Base-by-base conservation (phyloP, 1,140 invertebrate genomes). In the Bombus huntii region DNA sequence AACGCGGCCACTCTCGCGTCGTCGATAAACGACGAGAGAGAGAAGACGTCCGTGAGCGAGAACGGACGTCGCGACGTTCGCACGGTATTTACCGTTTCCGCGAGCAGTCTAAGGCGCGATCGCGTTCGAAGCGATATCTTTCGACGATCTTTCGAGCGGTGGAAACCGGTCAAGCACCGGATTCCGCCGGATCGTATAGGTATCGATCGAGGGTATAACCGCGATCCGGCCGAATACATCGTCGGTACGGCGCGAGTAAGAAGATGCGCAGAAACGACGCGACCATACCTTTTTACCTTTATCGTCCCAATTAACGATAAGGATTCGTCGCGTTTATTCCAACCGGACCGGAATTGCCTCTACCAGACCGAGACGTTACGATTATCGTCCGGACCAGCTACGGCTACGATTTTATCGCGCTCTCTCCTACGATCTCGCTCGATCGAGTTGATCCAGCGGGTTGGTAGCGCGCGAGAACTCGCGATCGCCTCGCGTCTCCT, bases 131-230 rank as follows among this genome's bases (percentile, higher is more conserved):
- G 0, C 86, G 68, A 88, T 89, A 89, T 85, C 66, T 62, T 18
- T 42, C 8, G 59, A 39, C 1, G 34, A 53, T 68, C 72, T 81
- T 70, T 73, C 5, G 25, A 37, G 9, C 34, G 31, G 57, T 73
- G 70, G 92, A 91, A 94, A 94, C 93, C 93, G 93, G 93, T 93
- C 93, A 93, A 91, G 89, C 91, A 88, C 87, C 89, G 91, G 92
- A 92, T 90, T 78, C 39, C 66, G 28, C 47, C 25, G 66, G 31
- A 34, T 65, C 18, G 6, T 39, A 53, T n/a, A 37, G 47, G 47
- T 62, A 62, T 65, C 47, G 82, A 83, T 78, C 73, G 9, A 85
- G 87, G 89, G 90, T 85, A 86, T 73, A 81, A n/a, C n/a, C 57
- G 81, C 81, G 39, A 53, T 53, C 42, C 59, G 78, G 59, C 62